These are phyloP conservation scores for Apistogramma diplotaenia DNA, from an alignment of 2,113 vertebrate species.

Conservation along the genomic window DNA sequence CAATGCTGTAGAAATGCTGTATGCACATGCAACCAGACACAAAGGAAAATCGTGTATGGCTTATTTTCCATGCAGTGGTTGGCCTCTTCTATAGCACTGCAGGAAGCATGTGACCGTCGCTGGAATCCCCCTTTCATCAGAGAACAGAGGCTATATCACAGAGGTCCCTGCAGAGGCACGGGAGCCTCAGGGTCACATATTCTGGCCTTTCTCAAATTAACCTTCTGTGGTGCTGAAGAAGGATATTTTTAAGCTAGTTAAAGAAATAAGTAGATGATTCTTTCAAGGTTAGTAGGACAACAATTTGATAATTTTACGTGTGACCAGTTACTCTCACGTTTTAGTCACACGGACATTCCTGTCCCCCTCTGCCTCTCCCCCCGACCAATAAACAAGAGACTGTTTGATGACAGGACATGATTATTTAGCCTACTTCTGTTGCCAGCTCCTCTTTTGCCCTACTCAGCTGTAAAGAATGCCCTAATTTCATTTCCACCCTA, in stretches of 20 bases:
- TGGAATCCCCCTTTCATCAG: slow-evolving; percentile 65
- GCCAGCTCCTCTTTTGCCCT: slow-evolving; percentile 58
- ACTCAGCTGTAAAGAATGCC: slow-evolving; percentile 70
- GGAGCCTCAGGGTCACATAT: not conserved
- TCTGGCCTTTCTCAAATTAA: slow-evolving; percentile 7
- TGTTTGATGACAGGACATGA: slow-evolving; percentile 48
- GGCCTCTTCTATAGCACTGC: slow-evolving; percentile 28
- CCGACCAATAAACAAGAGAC: slow-evolving; percentile 59
- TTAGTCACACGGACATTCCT: slow-evolving; percentile 68
- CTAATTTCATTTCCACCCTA: slow-evolving; percentile 44
- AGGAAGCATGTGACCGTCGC: slow-evolving; percentile 63
- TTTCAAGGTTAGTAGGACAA: slow-evolving; percentile 51
- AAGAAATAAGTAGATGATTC: not conserved
- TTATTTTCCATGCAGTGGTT: slow-evolving; percentile 43
- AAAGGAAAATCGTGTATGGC: slow-evolving; percentile 48
- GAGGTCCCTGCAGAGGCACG: slow-evolving; percentile 21
- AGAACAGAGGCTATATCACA: slow-evolving; percentile 27
- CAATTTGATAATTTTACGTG: slow-evolving; percentile 18
- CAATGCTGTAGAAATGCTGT: slow-evolving; percentile 27
- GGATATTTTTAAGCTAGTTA: not conserved
- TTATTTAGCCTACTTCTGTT: slow-evolving; percentile 70
- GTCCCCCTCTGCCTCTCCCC: not conserved
- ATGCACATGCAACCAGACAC: slow-evolving; percentile 33
- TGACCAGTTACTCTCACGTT: slow-evolving; percentile 50
- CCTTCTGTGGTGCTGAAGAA: not conserved